Evolutionary conservation across 2,888 invertebrate species (phyloP).

Genomic region (Athalia cordata): DNA sequence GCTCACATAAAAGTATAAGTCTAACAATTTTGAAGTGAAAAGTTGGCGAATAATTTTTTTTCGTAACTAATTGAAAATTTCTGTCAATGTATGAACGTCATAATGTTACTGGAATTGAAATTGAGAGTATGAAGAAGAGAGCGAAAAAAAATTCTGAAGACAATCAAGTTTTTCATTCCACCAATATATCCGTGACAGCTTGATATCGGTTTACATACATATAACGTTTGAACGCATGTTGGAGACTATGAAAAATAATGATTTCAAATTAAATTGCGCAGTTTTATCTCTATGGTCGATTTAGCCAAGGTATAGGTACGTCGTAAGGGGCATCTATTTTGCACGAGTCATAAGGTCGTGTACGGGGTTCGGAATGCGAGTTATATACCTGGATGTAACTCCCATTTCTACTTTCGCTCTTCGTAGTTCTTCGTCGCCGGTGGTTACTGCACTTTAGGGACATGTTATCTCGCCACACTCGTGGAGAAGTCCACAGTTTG

Average conservation of each 20-base stretch:
- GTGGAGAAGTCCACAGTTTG: conserved; percentile 25
- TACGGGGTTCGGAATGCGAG: conserved; percentile 53
- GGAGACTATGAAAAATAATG: conserved; percentile 40
- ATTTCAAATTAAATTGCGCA: conserved; percentile 30
- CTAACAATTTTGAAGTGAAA: no score
- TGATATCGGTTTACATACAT: no score
- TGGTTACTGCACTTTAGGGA: conserved; percentile 70
- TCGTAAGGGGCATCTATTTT: conserved; percentile 65
- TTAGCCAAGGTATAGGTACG: conserved; percentile 24
- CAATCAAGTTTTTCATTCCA: no score
- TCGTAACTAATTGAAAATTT: no score
- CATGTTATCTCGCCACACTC: conserved; percentile 61
- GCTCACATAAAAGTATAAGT: no score
- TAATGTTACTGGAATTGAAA: no score
- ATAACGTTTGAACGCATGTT: no score
- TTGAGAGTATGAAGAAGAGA: no score
- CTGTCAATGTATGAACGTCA: no score
- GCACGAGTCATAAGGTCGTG: conserved; percentile 68
- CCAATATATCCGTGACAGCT: no score
- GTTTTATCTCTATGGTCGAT: conserved; percentile 40
- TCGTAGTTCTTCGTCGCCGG: conserved; percentile 56
- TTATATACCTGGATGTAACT: conserved; percentile 41
- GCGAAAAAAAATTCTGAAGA: no score
- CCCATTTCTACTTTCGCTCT: conserved; percentile 53
- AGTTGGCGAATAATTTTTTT: no score